These are phyloP conservation scores for Neocloeon triangulifer DNA, from an alignment of 1,140 invertebrate genomes.

Conservation along the genomic window DNA sequence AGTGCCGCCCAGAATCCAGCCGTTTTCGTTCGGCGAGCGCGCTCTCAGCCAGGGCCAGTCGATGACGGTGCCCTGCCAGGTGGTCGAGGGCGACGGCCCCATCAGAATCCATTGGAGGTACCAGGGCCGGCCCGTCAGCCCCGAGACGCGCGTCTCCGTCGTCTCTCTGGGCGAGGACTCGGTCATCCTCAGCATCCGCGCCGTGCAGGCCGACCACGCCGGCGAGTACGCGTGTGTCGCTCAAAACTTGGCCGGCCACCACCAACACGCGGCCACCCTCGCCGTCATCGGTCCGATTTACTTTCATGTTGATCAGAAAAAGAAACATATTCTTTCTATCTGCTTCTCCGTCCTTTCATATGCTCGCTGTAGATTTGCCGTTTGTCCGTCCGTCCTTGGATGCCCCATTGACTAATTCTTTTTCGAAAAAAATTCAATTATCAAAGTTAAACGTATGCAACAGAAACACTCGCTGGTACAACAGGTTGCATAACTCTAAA, in stretches of 20 bases:
- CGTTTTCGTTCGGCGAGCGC: conserved; percentile 45
- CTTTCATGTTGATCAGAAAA: too few species aligned
- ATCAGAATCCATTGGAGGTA: conserved; percentile 39
- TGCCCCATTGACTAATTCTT: background rate
- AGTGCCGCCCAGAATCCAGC: conserved; percentile 48
- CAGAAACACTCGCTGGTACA: too few species aligned
- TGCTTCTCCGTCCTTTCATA: background rate
- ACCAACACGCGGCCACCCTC: conserved; percentile 18
- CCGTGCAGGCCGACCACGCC: conserved; percentile 15
- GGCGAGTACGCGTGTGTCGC: conserved; percentile 20
- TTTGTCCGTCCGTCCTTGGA: background rate
- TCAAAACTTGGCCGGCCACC: conserved; percentile 9
- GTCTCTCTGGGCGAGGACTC: conserved; percentile 33
- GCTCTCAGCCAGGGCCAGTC: conserved; percentile 19
- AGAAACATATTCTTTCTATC: too few species aligned
- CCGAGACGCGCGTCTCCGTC: conserved; percentile 12
- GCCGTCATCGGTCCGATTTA: conserved; percentile 62
- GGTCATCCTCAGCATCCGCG: conserved; percentile 22
- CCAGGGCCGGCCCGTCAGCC: conserved; percentile 8
- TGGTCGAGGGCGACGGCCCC: conserved; percentile 50
- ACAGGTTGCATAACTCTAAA: too few species aligned
- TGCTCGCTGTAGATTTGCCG: background rate
- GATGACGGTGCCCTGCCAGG: conserved; percentile 28
- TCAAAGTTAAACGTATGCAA: too few species aligned
- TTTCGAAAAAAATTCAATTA: too few species aligned